Conservation (phyloP, 2,797 vertebrate genomes). For the Paguma larvata region DNA sequence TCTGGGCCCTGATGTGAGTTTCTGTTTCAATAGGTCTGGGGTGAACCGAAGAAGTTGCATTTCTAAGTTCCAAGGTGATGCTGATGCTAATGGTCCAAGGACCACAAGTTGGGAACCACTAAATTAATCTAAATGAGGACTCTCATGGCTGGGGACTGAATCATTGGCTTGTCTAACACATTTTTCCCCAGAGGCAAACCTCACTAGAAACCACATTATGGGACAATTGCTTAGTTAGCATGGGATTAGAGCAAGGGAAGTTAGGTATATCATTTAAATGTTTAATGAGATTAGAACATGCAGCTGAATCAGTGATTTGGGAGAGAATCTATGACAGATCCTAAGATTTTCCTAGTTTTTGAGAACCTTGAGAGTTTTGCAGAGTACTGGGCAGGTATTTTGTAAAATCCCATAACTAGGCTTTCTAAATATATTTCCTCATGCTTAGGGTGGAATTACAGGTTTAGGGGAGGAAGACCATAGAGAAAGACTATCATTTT, state of each 20-base stretch:
- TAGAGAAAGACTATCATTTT: background rate
- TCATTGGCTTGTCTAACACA: background rate
- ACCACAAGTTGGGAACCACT: background rate
- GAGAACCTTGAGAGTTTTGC: background rate
- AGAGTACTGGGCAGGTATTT: background rate
- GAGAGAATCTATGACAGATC: background rate
- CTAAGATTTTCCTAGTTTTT: background rate
- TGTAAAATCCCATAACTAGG: background rate
- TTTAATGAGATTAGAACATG: slow-evolving; percentile 9
- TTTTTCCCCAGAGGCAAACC: background rate
- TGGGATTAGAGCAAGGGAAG: background rate
- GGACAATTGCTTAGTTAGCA: background rate
- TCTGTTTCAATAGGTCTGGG: background rate
- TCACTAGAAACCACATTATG: background rate
- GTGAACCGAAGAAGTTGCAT: background rate
- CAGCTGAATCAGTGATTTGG: background rate
- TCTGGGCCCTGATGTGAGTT: background rate
- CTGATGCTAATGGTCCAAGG: background rate
- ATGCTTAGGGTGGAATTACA: background rate
- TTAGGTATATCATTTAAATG: background rate
- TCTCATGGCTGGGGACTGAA: background rate
- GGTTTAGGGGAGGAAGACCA: background rate
- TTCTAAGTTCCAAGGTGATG: background rate
- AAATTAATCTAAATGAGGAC: background rate
- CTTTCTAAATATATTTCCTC: background rate